Evolutionary conservation across 2,113 vertebrate species (phyloP).

Genomic region (Heliornis fulica): DNA sequence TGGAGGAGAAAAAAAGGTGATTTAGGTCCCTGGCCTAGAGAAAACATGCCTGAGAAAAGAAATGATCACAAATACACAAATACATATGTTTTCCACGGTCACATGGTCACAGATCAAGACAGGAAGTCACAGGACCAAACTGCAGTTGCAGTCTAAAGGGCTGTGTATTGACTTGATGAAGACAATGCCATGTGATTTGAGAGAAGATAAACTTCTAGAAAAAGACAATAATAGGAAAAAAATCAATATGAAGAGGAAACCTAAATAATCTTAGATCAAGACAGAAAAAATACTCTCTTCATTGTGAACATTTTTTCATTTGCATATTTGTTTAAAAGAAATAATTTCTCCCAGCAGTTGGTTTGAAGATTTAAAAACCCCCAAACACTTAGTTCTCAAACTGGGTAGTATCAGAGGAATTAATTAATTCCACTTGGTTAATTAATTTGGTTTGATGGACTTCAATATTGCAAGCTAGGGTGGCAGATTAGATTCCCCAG

Average conservation of each 20-base stretch:
- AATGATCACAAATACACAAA: background rate
- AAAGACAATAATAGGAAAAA: background rate
- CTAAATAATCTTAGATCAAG: background rate
- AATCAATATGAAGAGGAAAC: background rate
- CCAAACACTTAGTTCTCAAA: background rate
- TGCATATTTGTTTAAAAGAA: background rate
- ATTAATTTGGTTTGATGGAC: slow-evolving; percentile 24
- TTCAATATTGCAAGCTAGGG: background rate
- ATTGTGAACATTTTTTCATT: background rate
- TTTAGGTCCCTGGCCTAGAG: background rate
- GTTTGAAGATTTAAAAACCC: background rate
- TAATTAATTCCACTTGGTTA: slow-evolving; percentile 20
- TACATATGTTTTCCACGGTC: background rate
- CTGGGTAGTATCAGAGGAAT: background rate
- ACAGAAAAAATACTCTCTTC: background rate
- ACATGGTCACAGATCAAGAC: background rate
- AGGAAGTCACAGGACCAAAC: background rate
- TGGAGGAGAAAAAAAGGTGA: background rate
- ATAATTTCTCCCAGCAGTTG: background rate
- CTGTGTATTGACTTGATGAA: background rate
- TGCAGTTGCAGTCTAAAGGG: background rate
- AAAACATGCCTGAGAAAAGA: background rate
- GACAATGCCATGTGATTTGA: background rate
- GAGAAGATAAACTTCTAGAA: background rate
- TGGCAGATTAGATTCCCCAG: background rate